These are phyloP conservation scores for Sciurus vulgaris DNA, from an alignment of 2,797 vertebrate genomes.

Conservation along the genomic window DNA sequence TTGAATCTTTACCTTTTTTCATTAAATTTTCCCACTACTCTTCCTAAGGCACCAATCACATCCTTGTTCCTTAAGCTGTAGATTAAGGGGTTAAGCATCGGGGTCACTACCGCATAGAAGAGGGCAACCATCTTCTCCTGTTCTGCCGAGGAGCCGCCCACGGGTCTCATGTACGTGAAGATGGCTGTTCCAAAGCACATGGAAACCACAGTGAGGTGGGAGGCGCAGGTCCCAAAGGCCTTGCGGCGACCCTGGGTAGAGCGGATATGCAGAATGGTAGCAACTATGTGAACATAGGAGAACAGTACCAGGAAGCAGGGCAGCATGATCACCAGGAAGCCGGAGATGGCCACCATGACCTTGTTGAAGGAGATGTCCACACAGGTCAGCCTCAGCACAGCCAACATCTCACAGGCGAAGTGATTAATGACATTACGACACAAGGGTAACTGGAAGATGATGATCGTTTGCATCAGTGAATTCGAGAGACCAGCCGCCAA, in stretches of 20 bases:
- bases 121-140: constrained; percentile 80
- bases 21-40: constrained; percentile 15
- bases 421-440: constrained; percentile 49
- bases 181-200: constrained; percentile 80
- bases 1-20: background rate
- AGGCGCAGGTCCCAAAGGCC: constrained; percentile 76
- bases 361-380: constrained; percentile 73
- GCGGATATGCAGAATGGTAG: constrained; percentile 58
- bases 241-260: constrained; percentile 67
- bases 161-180: constrained; percentile 77
- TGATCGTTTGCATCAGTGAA: constrained; percentile 34
- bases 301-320: constrained; percentile 74
- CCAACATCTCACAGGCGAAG: constrained; percentile 80
- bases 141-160: background rate
- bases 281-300: constrained; percentile 73
- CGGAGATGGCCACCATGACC: constrained; percentile 73
- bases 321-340: constrained; percentile 74
- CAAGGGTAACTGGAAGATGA: constrained; percentile 59
- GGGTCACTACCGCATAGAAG: constrained; percentile 78
- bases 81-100: constrained; percentile 80
- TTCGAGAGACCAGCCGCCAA: constrained; percentile 62
- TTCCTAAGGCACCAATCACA: constrained; percentile 49
- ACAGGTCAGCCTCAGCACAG: constrained; percentile 77
- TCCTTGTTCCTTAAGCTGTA: constrained; percentile 84
- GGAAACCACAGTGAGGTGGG: constrained; percentile 78